Evolutionary conservation across 2,113 vertebrate species (phyloP).

Genomic region (Columba janthina): DNA sequence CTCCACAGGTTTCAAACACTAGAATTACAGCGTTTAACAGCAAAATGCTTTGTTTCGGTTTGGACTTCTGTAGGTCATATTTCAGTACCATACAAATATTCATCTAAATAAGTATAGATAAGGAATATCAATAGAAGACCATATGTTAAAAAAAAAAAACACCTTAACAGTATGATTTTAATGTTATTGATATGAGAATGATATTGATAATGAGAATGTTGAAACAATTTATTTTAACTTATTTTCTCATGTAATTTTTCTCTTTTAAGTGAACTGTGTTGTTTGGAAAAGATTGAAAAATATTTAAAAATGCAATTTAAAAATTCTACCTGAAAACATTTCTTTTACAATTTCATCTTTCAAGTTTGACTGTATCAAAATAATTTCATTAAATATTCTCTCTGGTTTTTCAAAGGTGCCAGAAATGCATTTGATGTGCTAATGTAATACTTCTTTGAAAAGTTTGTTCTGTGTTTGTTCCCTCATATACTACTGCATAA

Average conservation of each 20-base stretch:
- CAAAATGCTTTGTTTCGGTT: background rate
- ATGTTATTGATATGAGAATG: background rate
- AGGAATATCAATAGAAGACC: background rate
- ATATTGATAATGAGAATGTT: background rate
- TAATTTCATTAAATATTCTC: background rate
- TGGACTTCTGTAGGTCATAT: background rate
- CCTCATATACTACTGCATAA: background rate
- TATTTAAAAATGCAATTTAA: background rate
- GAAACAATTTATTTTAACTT: background rate
- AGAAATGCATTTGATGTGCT: slow-evolving; percentile 3
- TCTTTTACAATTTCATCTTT: background rate
- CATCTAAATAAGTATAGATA: background rate
- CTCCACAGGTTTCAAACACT: background rate
- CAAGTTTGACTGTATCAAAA: background rate
- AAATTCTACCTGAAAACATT: background rate
- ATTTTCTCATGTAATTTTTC: background rate
- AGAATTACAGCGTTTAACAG: background rate
- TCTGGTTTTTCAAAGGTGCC: background rate
- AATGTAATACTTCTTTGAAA: slow-evolving; percentile 13
- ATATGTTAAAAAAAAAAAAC: background rate
- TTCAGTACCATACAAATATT: background rate
- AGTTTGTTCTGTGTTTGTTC: background rate
- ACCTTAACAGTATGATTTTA: background rate
- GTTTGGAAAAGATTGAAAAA: background rate
- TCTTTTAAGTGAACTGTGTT: background rate